Evolutionary conservation across 2,113 vertebrate genomes (phyloP).

Genomic region (Siniperca chuatsi): DNA sequence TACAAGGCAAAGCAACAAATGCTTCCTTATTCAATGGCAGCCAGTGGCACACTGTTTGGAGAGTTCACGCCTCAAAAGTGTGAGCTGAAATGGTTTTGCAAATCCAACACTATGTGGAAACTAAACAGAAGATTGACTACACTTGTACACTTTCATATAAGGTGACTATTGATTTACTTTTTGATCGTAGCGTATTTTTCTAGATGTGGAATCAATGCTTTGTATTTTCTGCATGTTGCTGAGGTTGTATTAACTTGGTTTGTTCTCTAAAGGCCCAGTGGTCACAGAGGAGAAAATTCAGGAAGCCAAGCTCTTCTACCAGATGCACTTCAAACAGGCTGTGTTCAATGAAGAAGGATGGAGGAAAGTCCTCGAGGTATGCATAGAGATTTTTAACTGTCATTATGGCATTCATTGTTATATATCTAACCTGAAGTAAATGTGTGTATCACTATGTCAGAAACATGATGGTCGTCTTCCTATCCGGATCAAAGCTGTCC

Average conservation of each 20-base stretch:
- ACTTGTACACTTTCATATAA: too few relatives aligned
- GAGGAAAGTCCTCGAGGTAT: constrained; percentile 84
- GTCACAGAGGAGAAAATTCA: constrained; percentile 86
- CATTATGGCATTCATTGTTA: not conserved
- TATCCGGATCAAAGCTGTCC: constrained; percentile 85
- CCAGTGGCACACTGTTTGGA: too few relatives aligned
- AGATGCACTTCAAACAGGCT: constrained; percentile 83
- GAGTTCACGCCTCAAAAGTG: too few relatives aligned
- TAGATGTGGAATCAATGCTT: not conserved
- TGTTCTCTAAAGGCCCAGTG: constrained; percentile 75
- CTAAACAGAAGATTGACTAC: too few relatives aligned
- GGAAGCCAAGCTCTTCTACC: constrained; percentile 84
- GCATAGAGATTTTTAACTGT: not conserved
- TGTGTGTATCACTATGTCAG: constrained; percentile 59
- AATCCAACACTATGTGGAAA: not conserved
- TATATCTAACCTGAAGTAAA: not conserved
- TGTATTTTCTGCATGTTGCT: not conserved
- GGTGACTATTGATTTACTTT: not conserved
- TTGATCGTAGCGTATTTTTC: not conserved
- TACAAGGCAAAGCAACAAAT: too few relatives aligned
- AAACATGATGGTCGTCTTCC: constrained; percentile 84
- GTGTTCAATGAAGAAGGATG: constrained; percentile 86
- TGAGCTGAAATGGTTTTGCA: not conserved
- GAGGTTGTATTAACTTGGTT: not conserved
- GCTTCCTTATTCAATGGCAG: too few relatives aligned